Conservation (phyloP, 2,113 vertebrate species). For the Oenanthe melanoleuca region DNA sequence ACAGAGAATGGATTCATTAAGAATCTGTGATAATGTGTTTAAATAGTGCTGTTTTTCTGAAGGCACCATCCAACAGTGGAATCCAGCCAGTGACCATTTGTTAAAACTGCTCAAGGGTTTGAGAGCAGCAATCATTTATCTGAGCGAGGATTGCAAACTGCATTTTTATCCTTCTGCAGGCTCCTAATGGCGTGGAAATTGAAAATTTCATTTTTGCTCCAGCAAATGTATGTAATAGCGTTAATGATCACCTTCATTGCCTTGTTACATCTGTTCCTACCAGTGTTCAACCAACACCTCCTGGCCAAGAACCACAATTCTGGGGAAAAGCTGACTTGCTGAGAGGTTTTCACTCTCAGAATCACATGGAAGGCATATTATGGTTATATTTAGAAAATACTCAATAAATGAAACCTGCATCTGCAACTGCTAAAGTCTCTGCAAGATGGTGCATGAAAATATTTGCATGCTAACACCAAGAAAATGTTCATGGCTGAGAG, state of each 20-base stretch:
- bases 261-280: constrained; percentile 3
- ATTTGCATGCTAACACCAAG: background rate
- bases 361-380: background rate
- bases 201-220: constrained; percentile 40
- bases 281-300: background rate
- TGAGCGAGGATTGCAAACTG: background rate
- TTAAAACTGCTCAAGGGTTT: constrained; percentile 30
- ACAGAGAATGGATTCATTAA: background rate
- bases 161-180: constrained; percentile 26
- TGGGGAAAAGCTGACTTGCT: background rate
- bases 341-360: background rate
- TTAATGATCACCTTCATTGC: constrained; percentile 31
- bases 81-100: constrained; percentile 22
- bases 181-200: constrained; percentile 43
- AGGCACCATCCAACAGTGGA: background rate
- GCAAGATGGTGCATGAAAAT: background rate
- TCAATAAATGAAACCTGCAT: background rate
- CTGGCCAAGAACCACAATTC: background rate
- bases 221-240: background rate
- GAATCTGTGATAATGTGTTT: constrained; percentile 6
- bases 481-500: background rate
- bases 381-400: background rate
- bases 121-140: constrained; percentile 49
- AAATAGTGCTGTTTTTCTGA: background rate
- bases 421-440: background rate